Conservation (phyloP, 2,797 vertebrate species). For the Pseudochirops corinnae region DNA sequence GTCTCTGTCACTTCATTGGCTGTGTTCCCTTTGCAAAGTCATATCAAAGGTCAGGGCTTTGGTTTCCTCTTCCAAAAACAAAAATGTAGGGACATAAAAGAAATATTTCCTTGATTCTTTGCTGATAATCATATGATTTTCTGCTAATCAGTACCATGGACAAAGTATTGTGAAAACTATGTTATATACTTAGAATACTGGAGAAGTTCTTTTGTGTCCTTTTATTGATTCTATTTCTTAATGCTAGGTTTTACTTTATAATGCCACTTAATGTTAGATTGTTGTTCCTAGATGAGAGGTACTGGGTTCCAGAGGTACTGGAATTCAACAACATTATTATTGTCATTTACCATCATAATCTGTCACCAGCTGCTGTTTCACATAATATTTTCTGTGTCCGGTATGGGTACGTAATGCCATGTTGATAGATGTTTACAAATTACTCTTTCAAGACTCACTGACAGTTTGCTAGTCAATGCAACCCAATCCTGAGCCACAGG, state of each 20-base stretch:
- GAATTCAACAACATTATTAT: slow-evolving; percentile 80
- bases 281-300: slow-evolving; percentile 47
- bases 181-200: neutral
- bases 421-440: slow-evolving; percentile 78
- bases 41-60: too few relatives aligned
- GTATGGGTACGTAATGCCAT: slow-evolving; percentile 45
- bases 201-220: slow-evolving; percentile 44
- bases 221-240: slow-evolving; percentile 53
- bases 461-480: slow-evolving; percentile 59
- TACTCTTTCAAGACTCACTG: slow-evolving; percentile 62
- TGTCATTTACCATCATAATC: slow-evolving; percentile 80
- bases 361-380: slow-evolving; percentile 77
- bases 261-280: slow-evolving; percentile 56
- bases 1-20: too few relatives aligned
- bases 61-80: too few relatives aligned
- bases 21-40: too few relatives aligned
- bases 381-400: slow-evolving; percentile 72
- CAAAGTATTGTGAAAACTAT: slow-evolving; percentile 40
- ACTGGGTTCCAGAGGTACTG: slow-evolving; percentile 20
- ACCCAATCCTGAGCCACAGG: slow-evolving; percentile 38
- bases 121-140: neutral
- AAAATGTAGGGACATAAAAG: too few relatives aligned
- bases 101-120: slow-evolving; percentile 1
- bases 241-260: neutral
- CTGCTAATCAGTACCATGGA: neutral